Evolutionary conservation across 2,113 vertebrate genomes (phyloP).

Genomic region (Clupea harengus): DNA sequence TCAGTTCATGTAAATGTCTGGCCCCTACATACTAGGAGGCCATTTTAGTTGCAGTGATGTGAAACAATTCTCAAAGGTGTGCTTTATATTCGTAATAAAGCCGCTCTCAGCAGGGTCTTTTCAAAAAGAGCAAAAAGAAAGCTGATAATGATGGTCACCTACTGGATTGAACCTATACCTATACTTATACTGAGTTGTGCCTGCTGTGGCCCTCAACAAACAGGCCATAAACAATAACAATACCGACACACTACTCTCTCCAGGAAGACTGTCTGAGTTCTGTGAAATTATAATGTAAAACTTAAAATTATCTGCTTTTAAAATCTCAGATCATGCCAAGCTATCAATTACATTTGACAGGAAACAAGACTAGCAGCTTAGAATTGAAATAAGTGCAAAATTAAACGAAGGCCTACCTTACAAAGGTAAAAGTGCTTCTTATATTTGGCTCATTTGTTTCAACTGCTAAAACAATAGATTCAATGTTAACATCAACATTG

Average conservation of each 20-base stretch:
- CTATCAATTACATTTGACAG: neutral
- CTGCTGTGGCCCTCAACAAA: neutral
- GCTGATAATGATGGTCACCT: neutral
- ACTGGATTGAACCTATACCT: neutral
- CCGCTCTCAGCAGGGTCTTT: neutral
- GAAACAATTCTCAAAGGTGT: neutral
- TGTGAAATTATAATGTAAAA: neutral
- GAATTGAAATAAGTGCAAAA: neutral
- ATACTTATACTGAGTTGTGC: no score
- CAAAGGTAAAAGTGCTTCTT: conserved; percentile 11
- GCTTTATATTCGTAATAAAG: neutral
- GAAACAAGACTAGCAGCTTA: neutral
- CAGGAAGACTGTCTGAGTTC: neutral
- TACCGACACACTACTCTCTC: neutral
- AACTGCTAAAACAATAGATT: neutral
- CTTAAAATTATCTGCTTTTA: neutral
- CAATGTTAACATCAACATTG: neutral
- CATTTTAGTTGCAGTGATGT: neutral
- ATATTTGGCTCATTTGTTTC: neutral
- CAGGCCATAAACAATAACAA: neutral
- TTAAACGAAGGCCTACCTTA: neutral
- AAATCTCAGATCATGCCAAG: neutral
- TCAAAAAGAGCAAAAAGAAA: neutral
- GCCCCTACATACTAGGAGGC: neutral
- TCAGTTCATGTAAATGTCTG: neutral